phyloP scores from a whole-genome alignment of 2,888 invertebrate species.

The Phorcus lineatus region DNA sequence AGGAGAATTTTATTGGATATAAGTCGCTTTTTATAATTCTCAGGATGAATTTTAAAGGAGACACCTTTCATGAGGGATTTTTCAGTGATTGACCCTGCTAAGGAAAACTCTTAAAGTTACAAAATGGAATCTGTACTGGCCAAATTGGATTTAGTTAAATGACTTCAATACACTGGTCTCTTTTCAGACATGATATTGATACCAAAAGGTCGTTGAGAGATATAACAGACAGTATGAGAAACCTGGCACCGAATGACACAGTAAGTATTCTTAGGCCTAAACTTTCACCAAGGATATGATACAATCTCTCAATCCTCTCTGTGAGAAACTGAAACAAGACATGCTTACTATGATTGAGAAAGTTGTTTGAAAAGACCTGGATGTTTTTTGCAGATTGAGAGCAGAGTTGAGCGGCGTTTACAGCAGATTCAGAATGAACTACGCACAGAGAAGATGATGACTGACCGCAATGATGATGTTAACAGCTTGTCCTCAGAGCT shows the following conservation, averaged over 20 bases:
- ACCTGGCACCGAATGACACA: slow-evolving; percentile 52
- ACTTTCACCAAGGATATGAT: too few relatives aligned
- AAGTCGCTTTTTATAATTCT: too few relatives aligned
- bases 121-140: too few relatives aligned
- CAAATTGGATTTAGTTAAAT: too few relatives aligned
- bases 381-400: slow-evolving; percentile 49
- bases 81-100: too few relatives aligned
- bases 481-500: slow-evolving; percentile 66
- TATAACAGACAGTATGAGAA: slow-evolving; percentile 55
- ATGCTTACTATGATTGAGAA: too few relatives aligned
- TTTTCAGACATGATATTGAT: slow-evolving; percentile 59
- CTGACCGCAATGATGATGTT: slow-evolving; percentile 63
- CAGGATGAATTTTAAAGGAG: too few relatives aligned
- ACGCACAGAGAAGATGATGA: slow-evolving; percentile 53
- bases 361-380: slow-evolving; percentile 29
- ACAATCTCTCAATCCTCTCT: too few relatives aligned
- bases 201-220: slow-evolving; percentile 59
- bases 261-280: slow-evolving; percentile 51
- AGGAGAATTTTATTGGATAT: too few relatives aligned
- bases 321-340: too few relatives aligned
- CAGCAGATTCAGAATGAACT: slow-evolving; percentile 68
- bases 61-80: too few relatives aligned
- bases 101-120: too few relatives aligned
- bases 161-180: not conserved
- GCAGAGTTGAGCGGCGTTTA: slow-evolving; percentile 65